phyloP scores from a whole-genome alignment of 2,888 invertebrate species.

The Rhogogaster chlorosoma region DNA sequence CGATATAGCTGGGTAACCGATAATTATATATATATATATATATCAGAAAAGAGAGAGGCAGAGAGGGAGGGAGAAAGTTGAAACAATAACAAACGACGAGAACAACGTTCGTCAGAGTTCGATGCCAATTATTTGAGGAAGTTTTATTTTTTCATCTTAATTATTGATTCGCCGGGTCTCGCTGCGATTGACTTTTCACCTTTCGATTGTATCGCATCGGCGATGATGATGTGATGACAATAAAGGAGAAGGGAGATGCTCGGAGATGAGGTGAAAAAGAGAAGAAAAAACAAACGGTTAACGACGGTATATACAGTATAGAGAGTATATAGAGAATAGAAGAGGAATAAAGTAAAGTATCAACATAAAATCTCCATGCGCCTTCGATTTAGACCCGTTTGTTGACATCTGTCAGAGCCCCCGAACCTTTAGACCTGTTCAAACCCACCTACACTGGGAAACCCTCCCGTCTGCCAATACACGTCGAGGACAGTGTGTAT shows the following conservation, averaged over 20 bases:
- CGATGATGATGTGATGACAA: neutral
- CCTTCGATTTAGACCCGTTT: conserved; percentile 45
- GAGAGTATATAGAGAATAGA: neutral
- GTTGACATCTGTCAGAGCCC: conserved; percentile 49
- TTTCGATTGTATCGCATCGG: neutral
- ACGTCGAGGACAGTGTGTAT: conserved; percentile 19
- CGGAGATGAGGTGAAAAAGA: neutral
- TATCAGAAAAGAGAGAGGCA: neutral
- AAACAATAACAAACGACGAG: conserved; percentile 21
- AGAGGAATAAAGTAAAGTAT: conserved; percentile 27
- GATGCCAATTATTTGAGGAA: conserved; percentile 2
- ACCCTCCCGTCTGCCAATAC: conserved; percentile 18
- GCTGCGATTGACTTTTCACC: conserved; percentile 4
- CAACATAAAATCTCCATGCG: conserved; percentile 48
- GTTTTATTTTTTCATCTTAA: neutral
- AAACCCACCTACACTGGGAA: conserved; percentile 4
- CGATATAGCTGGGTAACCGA: conserved; percentile 3
- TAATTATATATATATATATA: neutral
- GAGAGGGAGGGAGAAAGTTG: neutral
- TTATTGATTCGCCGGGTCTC: neutral
- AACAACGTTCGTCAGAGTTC: conserved; percentile 8
- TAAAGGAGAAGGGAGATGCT: neutral
- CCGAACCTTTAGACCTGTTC: conserved; percentile 35
- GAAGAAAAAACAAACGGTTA: conserved; percentile 13
- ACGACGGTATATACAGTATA: neutral